Evolutionary conservation across 2,113 vertebrate species (phyloP), one percentile per base, ranked within the genome.

Genomic region (Oreochromis niloticus): DNA sequence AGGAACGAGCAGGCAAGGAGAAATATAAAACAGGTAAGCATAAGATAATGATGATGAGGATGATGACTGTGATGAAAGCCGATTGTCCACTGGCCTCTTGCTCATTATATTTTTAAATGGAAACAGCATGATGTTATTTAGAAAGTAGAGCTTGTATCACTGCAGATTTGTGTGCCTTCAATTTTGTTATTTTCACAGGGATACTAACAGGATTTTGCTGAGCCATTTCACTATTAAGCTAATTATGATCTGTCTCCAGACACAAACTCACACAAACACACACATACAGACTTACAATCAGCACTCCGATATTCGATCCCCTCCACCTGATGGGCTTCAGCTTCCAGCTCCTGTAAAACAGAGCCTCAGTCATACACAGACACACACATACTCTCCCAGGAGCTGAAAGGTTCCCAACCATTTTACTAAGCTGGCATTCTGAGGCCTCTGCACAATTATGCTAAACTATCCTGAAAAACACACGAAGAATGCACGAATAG

Each of bases 301-400:
- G 88, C 82, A 82, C 63, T 46, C 86, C 5, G 87, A 93, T 85
- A 95, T 88, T 39, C 1, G 66, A 94, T 93, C 86, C 81, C 22
- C 48, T 93, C 88, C 79, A 91, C 88, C 93, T 91, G 93, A 93
- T 79, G 93, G 90, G 81, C 88, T 89, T 83, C 39, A 94, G 90
- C 80, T 89, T 89, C 85, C 46, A 81, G 3, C 79, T 81, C 54
- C 36, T 43, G 34, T 80, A 89, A 91, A 87, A 84, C 68, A 5
- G 7, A 91, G 59, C 46, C 85, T 46, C 71, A 81, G 84, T 80
- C 81, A 82, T 48, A 54, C 54, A 84, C 52, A 82, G 9, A 46
- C 39, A 46, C 39, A 85, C 82, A 82, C 54, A 59, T 11, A 48
- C 68, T 48, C 73, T 83, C 5, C 63, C 80, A 87, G 43, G 57